Conservation (phyloP, 2,888 invertebrate genomes). For the Mamestra brassicae region DNA sequence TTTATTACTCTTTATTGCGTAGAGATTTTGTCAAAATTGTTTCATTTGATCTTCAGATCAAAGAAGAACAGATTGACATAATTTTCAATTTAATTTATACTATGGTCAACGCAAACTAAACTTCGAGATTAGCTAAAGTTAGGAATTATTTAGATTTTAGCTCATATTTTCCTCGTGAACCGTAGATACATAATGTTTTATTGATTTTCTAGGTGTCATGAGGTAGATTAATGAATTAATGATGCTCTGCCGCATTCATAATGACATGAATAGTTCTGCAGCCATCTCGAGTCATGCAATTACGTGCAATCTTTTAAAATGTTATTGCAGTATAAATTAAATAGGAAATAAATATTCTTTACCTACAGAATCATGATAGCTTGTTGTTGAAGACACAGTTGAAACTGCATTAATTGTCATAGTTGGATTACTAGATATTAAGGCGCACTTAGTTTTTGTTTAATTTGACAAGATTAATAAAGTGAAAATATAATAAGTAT, state of each 20-base stretch:
- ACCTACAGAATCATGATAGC: too few species aligned
- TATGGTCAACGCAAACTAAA: slow-evolving; percentile 55
- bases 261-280: not conserved
- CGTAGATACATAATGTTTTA: not conserved
- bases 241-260: not conserved
- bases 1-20: slow-evolving; percentile 64
- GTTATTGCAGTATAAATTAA: slow-evolving; percentile 1
- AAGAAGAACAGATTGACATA: slow-evolving; percentile 65
- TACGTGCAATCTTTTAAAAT: slow-evolving; percentile 11
- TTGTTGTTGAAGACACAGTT: not conserved
- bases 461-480: too few species aligned
- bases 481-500: too few species aligned
- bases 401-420: too few species aligned
- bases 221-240: not conserved
- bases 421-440: too few species aligned
- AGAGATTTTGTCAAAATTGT: slow-evolving; percentile 66
- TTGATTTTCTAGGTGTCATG: not conserved
- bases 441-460: too few species aligned
- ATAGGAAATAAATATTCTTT: too few species aligned
- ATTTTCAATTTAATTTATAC: slow-evolving; percentile 61
- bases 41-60: slow-evolving; percentile 69
- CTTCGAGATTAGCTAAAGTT: slow-evolving; percentile 55
- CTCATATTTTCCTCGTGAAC: not conserved
- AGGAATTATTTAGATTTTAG: slow-evolving; percentile 44
- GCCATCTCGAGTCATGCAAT: not conserved